phyloP scores from a whole-genome alignment of 2,113 vertebrate genomes.

The Microcebus griseorufus region DNA sequence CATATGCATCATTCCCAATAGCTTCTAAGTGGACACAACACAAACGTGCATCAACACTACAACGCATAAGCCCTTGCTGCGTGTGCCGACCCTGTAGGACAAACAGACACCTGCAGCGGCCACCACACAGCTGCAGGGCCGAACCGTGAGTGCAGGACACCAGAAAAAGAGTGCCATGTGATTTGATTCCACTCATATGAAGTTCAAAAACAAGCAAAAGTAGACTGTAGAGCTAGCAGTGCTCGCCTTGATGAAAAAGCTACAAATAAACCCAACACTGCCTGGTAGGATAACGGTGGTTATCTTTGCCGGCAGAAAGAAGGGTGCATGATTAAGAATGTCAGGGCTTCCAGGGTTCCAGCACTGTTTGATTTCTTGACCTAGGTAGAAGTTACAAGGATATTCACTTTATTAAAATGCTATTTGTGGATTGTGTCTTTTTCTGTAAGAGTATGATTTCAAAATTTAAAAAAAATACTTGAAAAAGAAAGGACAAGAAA shows the following conservation, averaged over 20 bases:
- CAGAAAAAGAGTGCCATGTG: not conserved
- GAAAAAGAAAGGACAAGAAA: not conserved
- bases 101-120: not conserved
- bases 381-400: not conserved
- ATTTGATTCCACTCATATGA: not conserved
- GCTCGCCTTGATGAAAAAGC: not conserved
- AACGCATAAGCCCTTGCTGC: not conserved
- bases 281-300: no score
- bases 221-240: not conserved
- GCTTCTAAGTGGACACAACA: not conserved
- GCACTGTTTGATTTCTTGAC: not conserved
- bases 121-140: not conserved
- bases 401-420: not conserved
- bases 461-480: not conserved
- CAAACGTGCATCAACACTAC: not conserved
- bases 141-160: not conserved
- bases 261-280: not conserved
- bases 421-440: not conserved
- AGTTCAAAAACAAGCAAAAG: not conserved
- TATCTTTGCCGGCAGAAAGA: not conserved
- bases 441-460: not conserved
- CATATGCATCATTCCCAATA: not conserved
- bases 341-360: not conserved
- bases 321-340: not conserved
- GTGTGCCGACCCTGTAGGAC: no score